Base-by-base conservation (phyloP, 2,797 vertebrate species). In the Xiphophorus birchmanni region DNA sequence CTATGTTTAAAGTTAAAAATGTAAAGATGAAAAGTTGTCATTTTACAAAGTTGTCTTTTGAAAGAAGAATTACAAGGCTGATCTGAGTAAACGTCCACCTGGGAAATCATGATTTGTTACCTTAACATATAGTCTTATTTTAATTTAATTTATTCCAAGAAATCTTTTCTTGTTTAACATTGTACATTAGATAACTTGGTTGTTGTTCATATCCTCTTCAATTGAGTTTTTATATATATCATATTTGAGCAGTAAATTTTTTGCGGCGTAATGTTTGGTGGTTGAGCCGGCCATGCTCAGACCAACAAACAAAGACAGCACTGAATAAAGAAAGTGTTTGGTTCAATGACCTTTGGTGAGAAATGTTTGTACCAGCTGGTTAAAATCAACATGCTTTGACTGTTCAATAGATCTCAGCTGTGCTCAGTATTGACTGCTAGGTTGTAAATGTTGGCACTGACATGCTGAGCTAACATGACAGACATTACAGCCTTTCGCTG, bases 401-500 rank as follows among this genome's bases (percentile, higher is more conserved):
- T 37, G 9, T 50, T 50, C 9, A 21, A 74, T 37, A n/a, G 29
- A 50, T 37, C 32, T 37, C 73, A 52, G 47, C 44, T 23, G 73
- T 21, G 45, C 32, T 74, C 32, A 48, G 6, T 5, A 17, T 52
- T 48, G 15, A 48, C 45, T 74, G 47, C 47, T 52, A 5, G 37
- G 9, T 56, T 56, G 35, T 75, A 75, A 44, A 58, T 60, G 74
- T 58, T 72, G 42, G 26, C 69, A n/a, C 37, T 58, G 37, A 75
- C 74, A 58, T 58, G 7, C 74, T 56, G 37, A 56, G 45, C 52
- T 58, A 54, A 54, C 52, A 54, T 54, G 52, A 54, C 52, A 54
- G 52, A 40, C 50, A 54, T 5, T 26, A 35, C 4, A 50, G 44
- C 71, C 44, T 73, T 73, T 50, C 17, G 17, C 47, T 35, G n/a